phyloP scores from a whole-genome alignment of 2,113 vertebrate genomes.

The Zosterops hypoxanthus region DNA sequence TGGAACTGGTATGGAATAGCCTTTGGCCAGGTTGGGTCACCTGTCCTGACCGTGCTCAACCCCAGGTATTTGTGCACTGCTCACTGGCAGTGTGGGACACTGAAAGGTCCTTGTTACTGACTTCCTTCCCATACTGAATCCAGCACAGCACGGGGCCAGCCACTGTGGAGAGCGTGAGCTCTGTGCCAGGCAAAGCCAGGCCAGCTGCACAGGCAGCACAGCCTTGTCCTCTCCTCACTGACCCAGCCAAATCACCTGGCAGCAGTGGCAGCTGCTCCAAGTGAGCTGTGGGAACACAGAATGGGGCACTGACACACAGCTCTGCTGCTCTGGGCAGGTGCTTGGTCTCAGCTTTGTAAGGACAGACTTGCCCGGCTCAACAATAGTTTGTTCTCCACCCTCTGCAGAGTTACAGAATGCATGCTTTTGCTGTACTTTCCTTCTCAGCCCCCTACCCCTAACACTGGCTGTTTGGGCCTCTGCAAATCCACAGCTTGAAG shows the following conservation, averaged over 20 bases:
- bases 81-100: neutral
- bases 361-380: neutral
- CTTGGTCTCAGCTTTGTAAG: neutral
- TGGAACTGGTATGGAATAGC: neutral
- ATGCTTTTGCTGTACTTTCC: neutral
- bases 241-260: neutral
- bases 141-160: neutral
- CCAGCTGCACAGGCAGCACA: neutral
- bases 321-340: neutral
- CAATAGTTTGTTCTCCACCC: neutral
- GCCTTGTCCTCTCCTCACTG: neutral
- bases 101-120: too few relatives aligned
- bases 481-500: neutral
- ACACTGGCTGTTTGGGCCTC: neutral
- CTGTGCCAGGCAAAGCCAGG: neutral
- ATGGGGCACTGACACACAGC: neutral
- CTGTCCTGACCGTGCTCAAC: neutral
- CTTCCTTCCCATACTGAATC: neutral
- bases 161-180: neutral
- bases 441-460: neutral
- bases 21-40: neutral
- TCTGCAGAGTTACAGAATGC: neutral
- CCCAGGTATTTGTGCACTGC: too few relatives aligned
- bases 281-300: neutral
- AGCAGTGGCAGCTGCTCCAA: neutral